Evolutionary conservation across 1,140 invertebrate species (phyloP).

Genomic region (Drosophila nasuta): DNA sequence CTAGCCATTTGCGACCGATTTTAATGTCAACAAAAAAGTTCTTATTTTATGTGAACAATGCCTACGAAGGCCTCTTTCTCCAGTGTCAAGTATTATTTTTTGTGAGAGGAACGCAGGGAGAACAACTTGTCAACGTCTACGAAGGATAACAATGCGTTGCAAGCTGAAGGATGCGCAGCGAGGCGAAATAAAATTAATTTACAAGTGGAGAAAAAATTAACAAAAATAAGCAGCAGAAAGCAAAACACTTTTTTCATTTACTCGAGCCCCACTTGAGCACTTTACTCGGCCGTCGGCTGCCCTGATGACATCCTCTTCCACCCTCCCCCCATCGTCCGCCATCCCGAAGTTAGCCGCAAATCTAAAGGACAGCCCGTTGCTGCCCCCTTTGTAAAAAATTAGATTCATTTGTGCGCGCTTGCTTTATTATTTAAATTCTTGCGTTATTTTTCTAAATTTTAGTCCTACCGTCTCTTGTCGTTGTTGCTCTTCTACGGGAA

Average conservation of each 20-base stretch:
- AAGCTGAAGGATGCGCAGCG: conserved; percentile 41
- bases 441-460: conserved; percentile 82
- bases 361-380: conserved; percentile 34
- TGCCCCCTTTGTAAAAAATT: conserved; percentile 81
- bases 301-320: not conserved
- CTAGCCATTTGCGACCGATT: not conserved
- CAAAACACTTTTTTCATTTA: conserved; percentile 79
- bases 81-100: not conserved
- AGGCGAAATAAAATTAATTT: conserved; percentile 75
- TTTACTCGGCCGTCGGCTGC: conserved; percentile 35
- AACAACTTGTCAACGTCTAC: conserved; percentile 49
- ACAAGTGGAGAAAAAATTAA: conserved; percentile 69
- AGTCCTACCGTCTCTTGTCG: conserved; percentile 37
- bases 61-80: not conserved
- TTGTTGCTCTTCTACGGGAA: conserved; percentile 15
- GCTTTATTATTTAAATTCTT: conserved; percentile 83
- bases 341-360: not conserved
- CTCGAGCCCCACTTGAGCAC: conserved; percentile 45
- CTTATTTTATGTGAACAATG: not conserved
- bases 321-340: not conserved
- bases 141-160: conserved; percentile 33
- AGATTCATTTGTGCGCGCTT: conserved; percentile 83
- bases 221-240: conserved; percentile 69
- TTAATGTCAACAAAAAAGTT: not conserved
- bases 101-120: not conserved